Evolutionary conservation across 2,888 invertebrate genomes (phyloP).

Genomic region (Myopa tessellatipennis): DNA sequence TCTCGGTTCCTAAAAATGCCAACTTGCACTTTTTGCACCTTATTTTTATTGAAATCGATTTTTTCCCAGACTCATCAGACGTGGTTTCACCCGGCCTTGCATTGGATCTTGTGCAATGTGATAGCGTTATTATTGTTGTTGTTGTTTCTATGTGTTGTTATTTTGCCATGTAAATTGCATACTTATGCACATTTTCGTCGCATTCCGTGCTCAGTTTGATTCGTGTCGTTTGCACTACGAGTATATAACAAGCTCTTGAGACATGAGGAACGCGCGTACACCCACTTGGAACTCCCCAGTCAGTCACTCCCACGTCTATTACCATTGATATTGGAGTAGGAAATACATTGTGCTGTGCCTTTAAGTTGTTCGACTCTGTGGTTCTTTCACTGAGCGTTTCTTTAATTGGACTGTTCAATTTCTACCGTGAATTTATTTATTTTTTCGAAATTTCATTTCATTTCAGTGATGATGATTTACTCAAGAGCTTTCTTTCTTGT

Average conservation of each 20-base stretch:
- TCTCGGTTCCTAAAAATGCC: not conserved
- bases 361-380: not conserved
- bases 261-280: conserved; percentile 64
- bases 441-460: conserved; percentile 17
- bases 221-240: conserved; percentile 53
- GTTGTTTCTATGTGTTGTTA: conserved; percentile 19
- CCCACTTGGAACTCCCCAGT: conserved; percentile 55
- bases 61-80: not conserved
- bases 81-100: conserved; percentile 36
- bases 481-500: not conserved
- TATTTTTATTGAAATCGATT: conserved; percentile 40
- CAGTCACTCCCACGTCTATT: conserved; percentile 35
- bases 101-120: conserved; percentile 26
- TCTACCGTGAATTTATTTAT: conserved; percentile 10
- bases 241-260: conserved; percentile 67
- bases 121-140: not conserved
- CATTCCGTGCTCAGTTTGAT: conserved; percentile 23
- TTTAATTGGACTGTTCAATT: conserved; percentile 29
- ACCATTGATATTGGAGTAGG: conserved; percentile 9
- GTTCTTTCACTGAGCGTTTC: not conserved
- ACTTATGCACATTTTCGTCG: conserved; percentile 55
- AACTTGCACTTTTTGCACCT: conserved; percentile 42
- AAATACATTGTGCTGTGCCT: not conserved
- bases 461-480: not conserved
- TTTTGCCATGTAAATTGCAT: conserved; percentile 53